Percentiles rank a stretch among this genome's conserved stretches.
Evolutionary conservation across 1,140 invertebrate genomes (phyloP).

Genomic region (Caenorhabditis brenneri): DNA sequence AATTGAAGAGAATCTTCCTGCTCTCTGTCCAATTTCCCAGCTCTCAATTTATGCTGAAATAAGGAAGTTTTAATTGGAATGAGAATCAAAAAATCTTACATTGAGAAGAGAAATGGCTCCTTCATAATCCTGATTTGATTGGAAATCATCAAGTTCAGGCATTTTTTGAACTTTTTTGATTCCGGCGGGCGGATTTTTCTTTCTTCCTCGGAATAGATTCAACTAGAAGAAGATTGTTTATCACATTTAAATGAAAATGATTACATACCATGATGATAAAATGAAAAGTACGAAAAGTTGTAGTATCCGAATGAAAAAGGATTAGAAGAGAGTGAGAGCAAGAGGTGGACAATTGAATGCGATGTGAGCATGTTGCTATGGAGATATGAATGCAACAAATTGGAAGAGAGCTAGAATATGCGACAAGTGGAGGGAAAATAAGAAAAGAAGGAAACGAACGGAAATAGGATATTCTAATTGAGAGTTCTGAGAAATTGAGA

Average conservation of each 20-base stretch:
- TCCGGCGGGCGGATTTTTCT: not conserved
- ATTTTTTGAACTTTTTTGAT: conserved; percentile 3
- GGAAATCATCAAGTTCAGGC: conserved; percentile 34
- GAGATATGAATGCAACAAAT: conserved; percentile 39
- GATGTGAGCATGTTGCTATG: conserved; percentile 2
- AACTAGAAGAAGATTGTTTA: not conserved
- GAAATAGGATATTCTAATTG: not conserved
- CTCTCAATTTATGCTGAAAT: conserved; percentile 19
- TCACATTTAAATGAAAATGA: not conserved
- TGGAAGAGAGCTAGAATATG: not conserved
- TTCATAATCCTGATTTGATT: not conserved
- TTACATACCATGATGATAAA: not conserved
- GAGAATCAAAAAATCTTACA: no score
- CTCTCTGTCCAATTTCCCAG: no score
- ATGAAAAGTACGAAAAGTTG: not conserved
- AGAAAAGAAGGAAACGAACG: not conserved
- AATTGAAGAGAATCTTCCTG: not conserved
- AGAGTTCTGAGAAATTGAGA: no score
- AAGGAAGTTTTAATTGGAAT: not conserved
- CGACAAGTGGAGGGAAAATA: not conserved
- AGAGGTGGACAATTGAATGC: not conserved
- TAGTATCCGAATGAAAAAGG: not conserved
- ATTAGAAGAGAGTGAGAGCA: not conserved
- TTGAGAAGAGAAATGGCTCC: conserved; percentile 5
- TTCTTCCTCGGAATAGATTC: not conserved